Conservation (phyloP, 2,888 invertebrate genomes). For the Agrochola lota region DNA sequence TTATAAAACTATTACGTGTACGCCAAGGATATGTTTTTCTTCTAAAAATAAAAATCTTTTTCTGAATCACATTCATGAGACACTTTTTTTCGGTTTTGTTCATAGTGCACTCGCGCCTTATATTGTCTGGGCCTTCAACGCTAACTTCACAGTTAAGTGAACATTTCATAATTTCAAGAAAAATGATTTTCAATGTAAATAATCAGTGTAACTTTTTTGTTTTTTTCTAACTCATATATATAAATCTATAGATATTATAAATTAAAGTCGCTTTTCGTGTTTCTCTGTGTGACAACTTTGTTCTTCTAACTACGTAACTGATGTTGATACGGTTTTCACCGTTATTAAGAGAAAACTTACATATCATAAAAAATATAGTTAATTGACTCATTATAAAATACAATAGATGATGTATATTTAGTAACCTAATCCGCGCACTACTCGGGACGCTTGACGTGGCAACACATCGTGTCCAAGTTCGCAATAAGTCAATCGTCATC, state of each 20-base stretch:
- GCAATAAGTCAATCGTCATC: too few relatives aligned
- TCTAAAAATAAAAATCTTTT: conserved; percentile 23
- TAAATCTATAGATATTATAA: not conserved
- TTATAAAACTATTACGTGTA: conserved; percentile 43
- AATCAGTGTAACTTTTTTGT: not conserved
- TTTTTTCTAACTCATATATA: not conserved
- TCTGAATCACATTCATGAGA: conserved; percentile 23
- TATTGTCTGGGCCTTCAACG: not conserved
- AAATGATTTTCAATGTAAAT: not conserved
- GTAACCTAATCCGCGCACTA: too few relatives aligned
- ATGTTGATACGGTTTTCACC: too few relatives aligned
- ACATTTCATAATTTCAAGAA: not conserved
- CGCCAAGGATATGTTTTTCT: conserved; percentile 12
- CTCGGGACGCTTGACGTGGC: too few relatives aligned
- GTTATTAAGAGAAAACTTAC: too few relatives aligned
- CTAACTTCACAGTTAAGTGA: not conserved
- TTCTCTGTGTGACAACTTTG: not conserved
- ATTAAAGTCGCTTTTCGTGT: too few relatives aligned
- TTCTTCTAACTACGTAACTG: too few relatives aligned
- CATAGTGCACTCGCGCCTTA: not conserved
- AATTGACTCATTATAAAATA: too few relatives aligned
- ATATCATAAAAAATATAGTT: too few relatives aligned
- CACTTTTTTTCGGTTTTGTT: conserved; percentile 13
- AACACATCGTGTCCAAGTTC: too few relatives aligned
- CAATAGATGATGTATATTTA: too few relatives aligned